phyloP scores from a whole-genome alignment of 2,113 vertebrate species.

The Chionis minor region DNA sequence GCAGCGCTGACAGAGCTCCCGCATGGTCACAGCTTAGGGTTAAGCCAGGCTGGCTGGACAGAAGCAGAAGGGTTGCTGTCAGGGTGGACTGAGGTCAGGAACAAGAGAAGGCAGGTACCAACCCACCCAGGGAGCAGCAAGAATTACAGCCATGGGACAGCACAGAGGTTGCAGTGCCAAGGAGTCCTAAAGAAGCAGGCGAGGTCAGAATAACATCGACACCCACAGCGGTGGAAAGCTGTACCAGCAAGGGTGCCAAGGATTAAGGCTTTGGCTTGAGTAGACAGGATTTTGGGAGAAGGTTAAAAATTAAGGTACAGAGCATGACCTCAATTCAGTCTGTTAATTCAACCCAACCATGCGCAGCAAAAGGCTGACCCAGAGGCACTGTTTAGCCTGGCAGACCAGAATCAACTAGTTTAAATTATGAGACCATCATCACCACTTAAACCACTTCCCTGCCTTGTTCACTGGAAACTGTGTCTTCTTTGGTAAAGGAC shows the following conservation, averaged over 20 bases:
- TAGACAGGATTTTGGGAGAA: rapidly evolving
- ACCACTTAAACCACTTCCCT: background rate
- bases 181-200: background rate
- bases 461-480: background rate
- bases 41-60: background rate
- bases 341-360: background rate
- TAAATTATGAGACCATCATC: rapidly evolving
- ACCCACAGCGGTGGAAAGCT: background rate
- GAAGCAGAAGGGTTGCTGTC: background rate
- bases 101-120: background rate
- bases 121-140: background rate
- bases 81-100: background rate
- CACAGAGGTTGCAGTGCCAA: background rate
- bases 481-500: background rate
- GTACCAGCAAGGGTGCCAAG: background rate
- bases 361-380: background rate
- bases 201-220: background rate
- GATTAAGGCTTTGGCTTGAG: background rate
- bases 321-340: background rate
- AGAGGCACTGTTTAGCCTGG: background rate
- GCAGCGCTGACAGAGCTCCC: background rate
- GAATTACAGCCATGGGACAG: background rate
- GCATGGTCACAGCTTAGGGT: rapidly evolving
- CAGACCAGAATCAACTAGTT: rapidly evolving
- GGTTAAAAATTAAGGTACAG: background rate